Evolutionary conservation across 2,113 vertebrate genomes (phyloP).

Genomic region (Paradisaea rubra): DNA sequence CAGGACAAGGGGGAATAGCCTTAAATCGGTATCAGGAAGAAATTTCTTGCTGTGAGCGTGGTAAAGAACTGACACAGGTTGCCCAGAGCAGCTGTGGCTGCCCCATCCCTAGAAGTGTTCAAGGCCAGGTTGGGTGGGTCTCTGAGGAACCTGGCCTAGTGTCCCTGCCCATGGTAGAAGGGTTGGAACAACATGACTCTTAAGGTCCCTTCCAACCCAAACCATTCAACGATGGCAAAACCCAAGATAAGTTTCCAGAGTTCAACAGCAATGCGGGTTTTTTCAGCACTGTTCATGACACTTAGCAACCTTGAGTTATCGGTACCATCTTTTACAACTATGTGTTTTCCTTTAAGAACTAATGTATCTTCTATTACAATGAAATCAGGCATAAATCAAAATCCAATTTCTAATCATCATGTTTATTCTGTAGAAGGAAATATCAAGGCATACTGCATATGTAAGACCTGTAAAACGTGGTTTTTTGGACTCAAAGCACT

Average conservation of each 20-base stretch:
- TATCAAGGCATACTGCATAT: background rate
- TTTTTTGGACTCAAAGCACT: background rate
- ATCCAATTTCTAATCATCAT: background rate
- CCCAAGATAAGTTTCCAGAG: background rate
- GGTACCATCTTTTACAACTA: background rate
- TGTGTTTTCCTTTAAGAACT: background rate
- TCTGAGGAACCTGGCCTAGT: background rate
- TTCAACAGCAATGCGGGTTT: background rate
- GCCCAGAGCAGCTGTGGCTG: background rate
- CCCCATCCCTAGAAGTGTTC: no score
- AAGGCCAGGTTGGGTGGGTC: background rate
- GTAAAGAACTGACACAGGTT: background rate
- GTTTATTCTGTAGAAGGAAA: background rate
- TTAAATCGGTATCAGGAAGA: background rate
- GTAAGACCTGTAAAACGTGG: rapidly evolving
- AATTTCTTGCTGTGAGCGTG: background rate
- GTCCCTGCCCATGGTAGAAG: rapidly evolving
- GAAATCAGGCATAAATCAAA: background rate
- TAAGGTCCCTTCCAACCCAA: background rate
- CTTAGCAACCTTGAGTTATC: background rate
- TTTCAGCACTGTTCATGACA: background rate
- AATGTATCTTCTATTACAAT: background rate
- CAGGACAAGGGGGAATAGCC: background rate
- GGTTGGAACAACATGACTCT: background rate
- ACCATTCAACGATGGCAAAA: background rate